phyloP scores from a whole-genome alignment of 2,797 vertebrate genomes.

The Chiloscyllium punctatum region DNA sequence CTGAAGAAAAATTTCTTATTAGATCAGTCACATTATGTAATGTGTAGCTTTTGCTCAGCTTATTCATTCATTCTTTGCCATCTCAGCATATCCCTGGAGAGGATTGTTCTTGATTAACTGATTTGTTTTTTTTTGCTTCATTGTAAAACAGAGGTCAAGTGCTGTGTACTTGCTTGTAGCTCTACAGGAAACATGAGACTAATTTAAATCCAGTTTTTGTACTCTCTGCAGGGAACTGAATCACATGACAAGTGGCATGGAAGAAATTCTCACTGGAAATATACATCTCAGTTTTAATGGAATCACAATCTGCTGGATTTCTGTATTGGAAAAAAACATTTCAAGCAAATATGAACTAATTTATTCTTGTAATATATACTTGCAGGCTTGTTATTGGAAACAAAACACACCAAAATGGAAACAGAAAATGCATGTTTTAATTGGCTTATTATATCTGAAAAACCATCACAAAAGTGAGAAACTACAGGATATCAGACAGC shows the following conservation, averaged over 20 bases:
- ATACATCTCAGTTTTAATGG: conserved; percentile 45
- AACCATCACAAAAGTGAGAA: not conserved
- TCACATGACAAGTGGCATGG: conserved; percentile 48
- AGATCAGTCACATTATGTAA: not conserved
- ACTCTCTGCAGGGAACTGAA: conserved; percentile 48
- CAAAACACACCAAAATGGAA: not conserved
- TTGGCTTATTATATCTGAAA: conserved; percentile 28
- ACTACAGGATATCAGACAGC: conserved; percentile 12
- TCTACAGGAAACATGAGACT: conserved; percentile 44
- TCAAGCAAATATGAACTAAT: not conserved
- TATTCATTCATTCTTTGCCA: conserved; percentile 20
- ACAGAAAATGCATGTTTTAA: conserved; percentile 1
- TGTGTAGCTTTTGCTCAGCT: not conserved
- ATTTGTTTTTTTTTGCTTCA: not conserved
- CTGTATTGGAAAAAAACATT: not conserved
- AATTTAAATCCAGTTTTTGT: conserved; percentile 49
- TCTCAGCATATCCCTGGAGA: not conserved
- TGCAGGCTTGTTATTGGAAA: not conserved
- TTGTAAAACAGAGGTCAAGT: conserved; percentile 20
- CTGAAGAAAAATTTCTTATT: not conserved
- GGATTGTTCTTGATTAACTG: conserved; percentile 6
- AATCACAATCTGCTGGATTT: conserved; percentile 20
- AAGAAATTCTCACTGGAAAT: conserved; percentile 48
- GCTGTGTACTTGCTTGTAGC: conserved; percentile 31
- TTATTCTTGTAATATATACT: not conserved